phyloP scores from a whole-genome alignment of 2,797 vertebrate genomes.

The Toxotes lorentzi region DNA sequence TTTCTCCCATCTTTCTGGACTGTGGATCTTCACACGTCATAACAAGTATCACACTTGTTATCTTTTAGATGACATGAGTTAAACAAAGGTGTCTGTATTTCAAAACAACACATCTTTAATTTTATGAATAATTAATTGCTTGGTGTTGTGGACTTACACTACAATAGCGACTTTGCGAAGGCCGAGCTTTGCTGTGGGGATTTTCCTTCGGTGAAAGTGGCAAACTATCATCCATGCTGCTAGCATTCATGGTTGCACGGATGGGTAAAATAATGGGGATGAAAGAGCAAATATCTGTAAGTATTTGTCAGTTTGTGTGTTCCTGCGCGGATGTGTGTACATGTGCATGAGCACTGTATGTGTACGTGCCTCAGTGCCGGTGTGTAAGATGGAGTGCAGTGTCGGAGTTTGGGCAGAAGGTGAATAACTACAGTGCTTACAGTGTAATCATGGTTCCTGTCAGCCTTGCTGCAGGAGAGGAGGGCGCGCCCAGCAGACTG shows the following conservation, averaged over 20 bases:
- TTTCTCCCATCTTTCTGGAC: slow-evolving; percentile 10
- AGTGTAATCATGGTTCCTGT: slow-evolving; percentile 89
- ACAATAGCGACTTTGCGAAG: slow-evolving; percentile 37
- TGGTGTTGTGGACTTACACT: slow-evolving; percentile 35
- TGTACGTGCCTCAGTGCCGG: slow-evolving; percentile 65
- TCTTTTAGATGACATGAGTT: slow-evolving; percentile 9
- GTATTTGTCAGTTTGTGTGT: slow-evolving; percentile 77
- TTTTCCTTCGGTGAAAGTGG: slow-evolving; percentile 65
- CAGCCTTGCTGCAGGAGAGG: slow-evolving; percentile 82
- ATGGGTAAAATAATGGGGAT: slow-evolving; percentile 76
- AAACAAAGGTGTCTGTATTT: slow-evolving; percentile 41
- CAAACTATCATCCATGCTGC: slow-evolving; percentile 49
- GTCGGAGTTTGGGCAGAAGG: slow-evolving; percentile 86
- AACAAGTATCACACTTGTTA: slow-evolving; percentile 4
- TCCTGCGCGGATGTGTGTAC: slow-evolving; percentile 54
- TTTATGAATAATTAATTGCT: slow-evolving; percentile 49
- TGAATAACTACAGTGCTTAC: slow-evolving; percentile 89
- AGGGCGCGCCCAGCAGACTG: slow-evolving; percentile 78
- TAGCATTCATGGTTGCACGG: slow-evolving; percentile 57
- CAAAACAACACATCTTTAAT: slow-evolving; percentile 51
- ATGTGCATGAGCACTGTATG: slow-evolving; percentile 57
- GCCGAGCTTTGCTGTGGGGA: slow-evolving; percentile 56
- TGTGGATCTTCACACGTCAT: slow-evolving; percentile 24
- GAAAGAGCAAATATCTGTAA: slow-evolving; percentile 81
- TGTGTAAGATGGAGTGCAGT: slow-evolving; percentile 85